phyloP scores from a whole-genome alignment of 2,113 vertebrate species.

The Tachysurus vachellii region DNA sequence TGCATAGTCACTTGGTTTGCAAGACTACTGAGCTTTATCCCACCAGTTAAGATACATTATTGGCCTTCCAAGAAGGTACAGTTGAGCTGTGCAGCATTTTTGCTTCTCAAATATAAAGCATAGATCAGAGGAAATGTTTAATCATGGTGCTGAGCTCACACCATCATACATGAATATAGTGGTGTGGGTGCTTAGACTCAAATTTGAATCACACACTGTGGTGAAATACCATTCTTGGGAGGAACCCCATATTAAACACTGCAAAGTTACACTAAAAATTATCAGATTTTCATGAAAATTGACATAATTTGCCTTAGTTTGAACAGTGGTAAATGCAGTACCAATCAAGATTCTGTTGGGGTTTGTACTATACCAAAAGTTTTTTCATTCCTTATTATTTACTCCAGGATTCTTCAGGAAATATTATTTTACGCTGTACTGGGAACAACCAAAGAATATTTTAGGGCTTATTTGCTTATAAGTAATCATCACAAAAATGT shows the following conservation, averaged over 20 bases:
- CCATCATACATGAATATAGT: neutral
- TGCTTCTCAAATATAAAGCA: constrained; percentile 13
- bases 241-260: neutral
- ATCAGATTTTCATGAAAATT: constrained; percentile 9
- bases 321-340: neutral
- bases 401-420: constrained; percentile 5
- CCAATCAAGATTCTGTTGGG: neutral
- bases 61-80: constrained; percentile 9
- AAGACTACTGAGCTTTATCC: neutral
- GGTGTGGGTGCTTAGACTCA: constrained; percentile 10
- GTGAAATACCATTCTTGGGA: neutral
- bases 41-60: constrained; percentile 5
- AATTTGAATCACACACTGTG: constrained; percentile 32
- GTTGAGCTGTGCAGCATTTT: constrained; percentile 13
- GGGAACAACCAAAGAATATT: constrained; percentile 16
- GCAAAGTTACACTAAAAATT: neutral
- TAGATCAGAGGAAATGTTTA: constrained; percentile 13
- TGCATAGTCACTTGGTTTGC: neutral
- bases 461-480: neutral
- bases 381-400: neutral
- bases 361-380: constrained; percentile 13
- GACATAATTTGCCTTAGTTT: constrained; percentile 8
- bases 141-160: constrained; percentile 10
- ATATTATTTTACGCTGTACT: neutral
- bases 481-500: neutral